Conservation (phyloP, 2,888 invertebrate species). For the Campoplex nolae region DNA sequence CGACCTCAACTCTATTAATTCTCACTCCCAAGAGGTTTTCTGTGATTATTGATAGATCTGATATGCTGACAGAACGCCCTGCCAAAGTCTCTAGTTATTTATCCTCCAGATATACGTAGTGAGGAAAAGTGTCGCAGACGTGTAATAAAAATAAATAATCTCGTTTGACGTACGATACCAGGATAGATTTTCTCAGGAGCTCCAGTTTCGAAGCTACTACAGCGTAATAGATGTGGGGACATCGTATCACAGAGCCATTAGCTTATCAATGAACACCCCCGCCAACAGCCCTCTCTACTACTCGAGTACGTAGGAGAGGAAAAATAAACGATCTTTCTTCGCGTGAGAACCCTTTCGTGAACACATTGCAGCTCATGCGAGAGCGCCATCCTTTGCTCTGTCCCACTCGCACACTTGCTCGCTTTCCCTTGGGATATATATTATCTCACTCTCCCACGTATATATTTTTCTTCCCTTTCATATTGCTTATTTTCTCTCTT, state of each 20-base stretch:
- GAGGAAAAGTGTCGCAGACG: slow-evolving; percentile 50
- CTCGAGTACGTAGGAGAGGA: slow-evolving; percentile 77
- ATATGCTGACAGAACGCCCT: slow-evolving; percentile 34
- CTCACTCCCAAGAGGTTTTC: not conserved
- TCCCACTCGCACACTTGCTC: slow-evolving; percentile 50
- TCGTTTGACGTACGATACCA: slow-evolving; percentile 46
- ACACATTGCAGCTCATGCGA: slow-evolving; percentile 47
- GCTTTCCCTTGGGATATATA: slow-evolving; percentile 64
- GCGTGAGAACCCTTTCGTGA: slow-evolving; percentile 78
- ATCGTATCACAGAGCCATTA: slow-evolving; percentile 79
- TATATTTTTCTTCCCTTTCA: slow-evolving; percentile 48
- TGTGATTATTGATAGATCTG: slow-evolving; percentile 51
- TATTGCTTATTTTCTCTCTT: slow-evolving; percentile 40
- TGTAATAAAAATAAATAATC: slow-evolving; percentile 64
- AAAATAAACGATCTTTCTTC: slow-evolving; percentile 79
- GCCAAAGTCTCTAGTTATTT: slow-evolving; percentile 1
- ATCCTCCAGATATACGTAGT: slow-evolving; percentile 15
- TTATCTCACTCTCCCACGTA: slow-evolving; percentile 71
- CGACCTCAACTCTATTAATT: not conserved
- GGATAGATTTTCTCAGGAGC: slow-evolving; percentile 70
- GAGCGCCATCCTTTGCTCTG: slow-evolving; percentile 52
- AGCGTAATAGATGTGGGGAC: slow-evolving; percentile 58
- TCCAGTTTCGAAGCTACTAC: not conserved
- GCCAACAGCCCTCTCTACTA: slow-evolving; percentile 35
- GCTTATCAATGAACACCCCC: slow-evolving; percentile 80